Evolutionary conservation across 1,140 invertebrate species (phyloP), one percentile per base, ranked within the genome.

Genomic region (Caenorhabditis brenneri): DNA sequence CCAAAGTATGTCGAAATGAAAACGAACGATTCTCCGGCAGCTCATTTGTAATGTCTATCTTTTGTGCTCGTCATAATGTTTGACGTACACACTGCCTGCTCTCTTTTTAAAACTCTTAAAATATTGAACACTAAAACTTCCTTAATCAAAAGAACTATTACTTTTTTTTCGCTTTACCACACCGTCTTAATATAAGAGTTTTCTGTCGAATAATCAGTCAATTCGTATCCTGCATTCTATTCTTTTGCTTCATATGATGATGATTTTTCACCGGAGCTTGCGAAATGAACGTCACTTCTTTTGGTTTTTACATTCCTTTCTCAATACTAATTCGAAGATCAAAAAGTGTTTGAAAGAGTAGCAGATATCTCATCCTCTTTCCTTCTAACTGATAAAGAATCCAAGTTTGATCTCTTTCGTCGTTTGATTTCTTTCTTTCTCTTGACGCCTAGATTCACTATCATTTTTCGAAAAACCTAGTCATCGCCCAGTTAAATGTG

Each of bases 221-320:
- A 27, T 55, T 55, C 58, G 31, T 65, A 65, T 65, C 58, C 58
- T 65, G 58, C 31, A 33, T 65, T 55, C 53, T n/a, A n/a, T 36
- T 65, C 19, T 58, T 29, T 29, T 7, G 19, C n/a, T 51, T 46
- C 49, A 58, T 29, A 65, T 65, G 58, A 65, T 65, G 58, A 65
- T 31, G 36, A 65, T 31, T n/a, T 65, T 19, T 33, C 16, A 16
- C 29, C 58, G 58, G 58, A 65, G 58, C 29, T 65, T 33, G 58
- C 16, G 58, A 55, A 55, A 55, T 55, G 53, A 55, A 65, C 58
- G 58, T 65, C 58, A 65, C 16, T 65, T 65, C 36, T n/a, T 65
- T 65, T 42, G 39, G 39, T 42, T 42, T 36, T n/a, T 31, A 65
- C 58, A 65, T 33, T 65, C 31, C 31, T 65, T 36, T 55, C 19